Percentiles rank a stretch among this genome's conserved stretches.
Evolutionary conservation across 2,888 invertebrate species (phyloP).

Genomic region (Atherix ibis): DNA sequence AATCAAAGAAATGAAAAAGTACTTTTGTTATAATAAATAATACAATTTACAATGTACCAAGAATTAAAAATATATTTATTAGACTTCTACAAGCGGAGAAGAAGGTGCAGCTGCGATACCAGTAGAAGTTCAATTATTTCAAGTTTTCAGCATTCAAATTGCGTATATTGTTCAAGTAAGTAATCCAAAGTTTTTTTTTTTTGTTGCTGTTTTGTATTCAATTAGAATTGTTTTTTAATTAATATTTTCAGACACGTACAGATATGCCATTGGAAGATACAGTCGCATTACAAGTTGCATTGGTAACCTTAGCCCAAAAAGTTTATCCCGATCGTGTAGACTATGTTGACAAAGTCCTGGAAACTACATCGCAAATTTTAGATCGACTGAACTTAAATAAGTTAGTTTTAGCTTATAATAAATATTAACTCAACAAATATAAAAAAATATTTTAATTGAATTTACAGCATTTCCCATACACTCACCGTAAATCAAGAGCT

Average conservation of each 20-base stretch:
- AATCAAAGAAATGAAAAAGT: slow-evolving; percentile 57
- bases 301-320: slow-evolving; percentile 87
- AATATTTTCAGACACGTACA: slow-evolving; percentile 52
- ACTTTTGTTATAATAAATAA: slow-evolving; percentile 1
- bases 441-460: neutral
- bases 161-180: slow-evolving; percentile 79
- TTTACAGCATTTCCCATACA: slow-evolving; percentile 26
- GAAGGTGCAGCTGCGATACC: slow-evolving; percentile 47
- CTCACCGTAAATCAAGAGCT: slow-evolving; percentile 78
- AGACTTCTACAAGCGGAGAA: slow-evolving; percentile 26
- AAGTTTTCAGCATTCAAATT: slow-evolving; percentile 95
- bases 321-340: slow-evolving; percentile 90
- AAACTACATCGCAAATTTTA: slow-evolving; percentile 81
- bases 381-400: slow-evolving; percentile 71
- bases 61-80: neutral
- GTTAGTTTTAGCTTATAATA: slow-evolving; percentile 34
- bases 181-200: neutral
- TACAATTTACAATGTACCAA: neutral
- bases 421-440: neutral
- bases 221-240: slow-evolving; percentile 9
- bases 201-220: neutral
- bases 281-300: slow-evolving; percentile 83
- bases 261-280: slow-evolving; percentile 95
- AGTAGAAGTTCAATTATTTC: slow-evolving; percentile 84
- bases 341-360: slow-evolving; percentile 88